Conservation (phyloP, 1,140 invertebrate genomes). For the Spodoptera litura region DNA sequence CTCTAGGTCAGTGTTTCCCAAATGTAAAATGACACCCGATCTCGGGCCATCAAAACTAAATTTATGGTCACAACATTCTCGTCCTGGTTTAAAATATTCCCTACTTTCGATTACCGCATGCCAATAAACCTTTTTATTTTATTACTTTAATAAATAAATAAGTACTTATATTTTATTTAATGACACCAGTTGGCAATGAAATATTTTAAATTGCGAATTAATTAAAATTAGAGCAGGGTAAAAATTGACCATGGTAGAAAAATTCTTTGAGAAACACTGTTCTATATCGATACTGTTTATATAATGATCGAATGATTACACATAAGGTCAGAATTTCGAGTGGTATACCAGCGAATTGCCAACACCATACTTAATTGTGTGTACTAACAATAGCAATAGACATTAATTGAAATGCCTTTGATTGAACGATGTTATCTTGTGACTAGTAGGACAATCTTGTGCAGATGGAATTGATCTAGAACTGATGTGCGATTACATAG, state of each 20-base stretch:
- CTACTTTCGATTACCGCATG: not conserved
- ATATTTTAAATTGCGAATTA: no score
- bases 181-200: no score
- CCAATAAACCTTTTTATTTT: no score
- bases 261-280: no score
- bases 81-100: not conserved
- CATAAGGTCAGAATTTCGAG: slow-evolving; percentile 15
- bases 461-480: not conserved
- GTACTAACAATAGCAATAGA: slow-evolving; percentile 20
- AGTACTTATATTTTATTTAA: no score
- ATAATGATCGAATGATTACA: slow-evolving; percentile 21
- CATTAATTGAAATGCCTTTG: slow-evolving; percentile 39
- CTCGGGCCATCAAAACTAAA: not conserved
- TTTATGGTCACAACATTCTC: no score
- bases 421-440: slow-evolving; percentile 26
- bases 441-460: not conserved
- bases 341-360: slow-evolving; percentile 22
- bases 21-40: not conserved
- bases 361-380: slow-evolving; percentile 28
- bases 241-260: no score
- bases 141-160: no score
- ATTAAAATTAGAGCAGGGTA: no score
- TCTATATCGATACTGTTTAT: not conserved
- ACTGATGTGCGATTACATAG: not conserved
- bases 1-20: not conserved